A percentile compares a stretch with the other conserved stretches of the same genome.
phyloP scores from a whole-genome alignment of 2,888 invertebrate genomes.

The Imbricaverruca yamaguchii region DNA sequence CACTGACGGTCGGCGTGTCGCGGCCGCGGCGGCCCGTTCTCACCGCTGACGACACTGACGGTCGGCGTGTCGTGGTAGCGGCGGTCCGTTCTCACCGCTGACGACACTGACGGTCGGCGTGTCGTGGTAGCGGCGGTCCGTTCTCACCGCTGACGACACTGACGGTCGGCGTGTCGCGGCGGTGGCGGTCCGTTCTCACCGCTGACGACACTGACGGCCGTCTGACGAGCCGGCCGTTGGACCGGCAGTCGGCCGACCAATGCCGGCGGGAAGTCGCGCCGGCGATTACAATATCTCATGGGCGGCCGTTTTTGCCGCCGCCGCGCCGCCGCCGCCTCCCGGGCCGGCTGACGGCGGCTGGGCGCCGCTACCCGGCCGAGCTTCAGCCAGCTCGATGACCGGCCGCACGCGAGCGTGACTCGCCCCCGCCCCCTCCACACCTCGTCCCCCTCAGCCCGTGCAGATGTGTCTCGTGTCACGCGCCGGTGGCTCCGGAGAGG shows the following conservation, averaged over 20 bases:
- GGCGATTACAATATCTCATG: conserved; percentile 1
- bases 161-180: not conserved
- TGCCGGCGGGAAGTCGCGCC: not conserved
- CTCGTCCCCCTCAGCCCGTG: too few relatives aligned
- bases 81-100: too few relatives aligned
- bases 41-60: too few relatives aligned
- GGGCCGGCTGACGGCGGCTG: too few relatives aligned
- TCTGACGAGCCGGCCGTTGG: too few relatives aligned
- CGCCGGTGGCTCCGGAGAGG: too few relatives aligned
- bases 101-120: not conserved
- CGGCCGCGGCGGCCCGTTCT: too few relatives aligned
- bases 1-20: too few relatives aligned
- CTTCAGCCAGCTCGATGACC: not conserved
- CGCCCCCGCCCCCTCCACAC: too few relatives aligned
- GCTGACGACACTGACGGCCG: not conserved
- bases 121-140: not conserved
- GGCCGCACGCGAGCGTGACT: not conserved
- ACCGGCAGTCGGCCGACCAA: not conserved
- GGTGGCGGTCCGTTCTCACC: not conserved
- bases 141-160: not conserved
- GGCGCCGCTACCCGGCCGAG: not conserved
- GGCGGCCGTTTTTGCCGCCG: not conserved
- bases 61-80: too few relatives aligned
- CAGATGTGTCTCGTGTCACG: too few relatives aligned
- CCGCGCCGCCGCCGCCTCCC: too few relatives aligned